A percentile compares a stretch with the other conserved stretches of the same genome.
Conservation (phyloP, 2,888 invertebrate genomes). For the Cataglyphis albicans region DNA sequence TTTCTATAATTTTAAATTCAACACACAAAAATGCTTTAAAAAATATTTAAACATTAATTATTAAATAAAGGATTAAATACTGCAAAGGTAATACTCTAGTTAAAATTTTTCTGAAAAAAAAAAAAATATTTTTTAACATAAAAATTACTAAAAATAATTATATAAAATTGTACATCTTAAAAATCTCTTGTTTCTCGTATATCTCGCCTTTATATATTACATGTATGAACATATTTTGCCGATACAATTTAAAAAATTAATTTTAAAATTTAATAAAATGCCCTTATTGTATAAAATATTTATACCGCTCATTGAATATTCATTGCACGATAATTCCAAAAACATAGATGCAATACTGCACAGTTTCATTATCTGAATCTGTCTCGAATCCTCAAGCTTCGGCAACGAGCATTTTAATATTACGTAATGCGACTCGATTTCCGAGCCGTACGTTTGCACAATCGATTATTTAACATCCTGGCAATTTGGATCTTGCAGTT, state of each 20-base stretch:
- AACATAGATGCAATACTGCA: not conserved
- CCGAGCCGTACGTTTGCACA: constrained; percentile 32
- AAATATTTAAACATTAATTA: not conserved
- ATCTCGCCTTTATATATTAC: not conserved
- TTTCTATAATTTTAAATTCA: not conserved
- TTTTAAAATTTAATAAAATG: no score
- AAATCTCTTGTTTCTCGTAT: not conserved
- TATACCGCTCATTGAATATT: not conserved
- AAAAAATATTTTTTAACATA: not conserved
- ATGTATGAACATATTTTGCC: not conserved
- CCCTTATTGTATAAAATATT: no score
- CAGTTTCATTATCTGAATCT: not conserved
- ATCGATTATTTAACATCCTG: constrained; percentile 44
- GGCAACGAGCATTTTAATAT: constrained; percentile 7
- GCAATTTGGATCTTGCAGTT: constrained; percentile 86
- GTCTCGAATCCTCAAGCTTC: constrained; percentile 4
- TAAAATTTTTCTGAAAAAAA: not conserved
- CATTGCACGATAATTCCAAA: constrained; percentile 13
- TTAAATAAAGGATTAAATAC: not conserved
- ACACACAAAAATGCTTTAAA: not conserved
- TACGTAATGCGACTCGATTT: constrained; percentile 24
- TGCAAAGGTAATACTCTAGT: not conserved
- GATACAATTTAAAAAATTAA: not conserved
- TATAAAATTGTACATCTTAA: not conserved
- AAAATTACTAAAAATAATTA: not conserved